Conservation (phyloP, 2,113 vertebrate genomes). For the Psilopogon haemacephalus region DNA sequence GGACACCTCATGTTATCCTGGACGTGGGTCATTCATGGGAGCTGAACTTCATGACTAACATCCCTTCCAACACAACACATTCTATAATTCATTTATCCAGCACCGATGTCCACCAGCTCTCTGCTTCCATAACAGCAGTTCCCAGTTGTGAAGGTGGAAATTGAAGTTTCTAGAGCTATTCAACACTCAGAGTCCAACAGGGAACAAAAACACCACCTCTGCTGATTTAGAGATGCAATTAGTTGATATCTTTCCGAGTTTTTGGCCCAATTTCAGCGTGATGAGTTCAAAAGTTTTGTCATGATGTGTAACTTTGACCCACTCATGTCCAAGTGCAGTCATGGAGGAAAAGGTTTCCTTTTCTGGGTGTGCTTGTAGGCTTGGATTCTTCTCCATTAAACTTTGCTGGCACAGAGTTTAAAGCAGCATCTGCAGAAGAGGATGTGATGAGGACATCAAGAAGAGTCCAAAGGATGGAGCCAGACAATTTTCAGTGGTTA, state of each 20-base stretch:
- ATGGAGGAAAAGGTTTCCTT: background rate
- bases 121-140: background rate
- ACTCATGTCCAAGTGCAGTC: background rate
- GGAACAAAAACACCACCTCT: background rate
- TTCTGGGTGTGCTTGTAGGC: background rate
- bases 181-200: background rate
- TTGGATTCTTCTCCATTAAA: background rate
- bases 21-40: background rate
- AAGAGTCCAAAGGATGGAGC: too few relatives aligned
- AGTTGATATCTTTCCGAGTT: background rate
- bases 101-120: background rate
- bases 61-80: too few relatives aligned
- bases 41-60: too few relatives aligned
- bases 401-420: background rate
- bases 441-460: too few relatives aligned
- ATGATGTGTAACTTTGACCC: rapidly evolving
- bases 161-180: background rate
- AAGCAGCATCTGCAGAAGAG: background rate
- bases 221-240: background rate
- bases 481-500: too few relatives aligned
- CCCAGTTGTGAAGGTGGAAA: background rate
- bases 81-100: background rate
- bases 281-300: background rate
- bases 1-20: background rate
- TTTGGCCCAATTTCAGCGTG: background rate